Evolutionary conservation across 2,113 vertebrate species (phyloP).

Genomic region (Microcebus tavaratra): DNA sequence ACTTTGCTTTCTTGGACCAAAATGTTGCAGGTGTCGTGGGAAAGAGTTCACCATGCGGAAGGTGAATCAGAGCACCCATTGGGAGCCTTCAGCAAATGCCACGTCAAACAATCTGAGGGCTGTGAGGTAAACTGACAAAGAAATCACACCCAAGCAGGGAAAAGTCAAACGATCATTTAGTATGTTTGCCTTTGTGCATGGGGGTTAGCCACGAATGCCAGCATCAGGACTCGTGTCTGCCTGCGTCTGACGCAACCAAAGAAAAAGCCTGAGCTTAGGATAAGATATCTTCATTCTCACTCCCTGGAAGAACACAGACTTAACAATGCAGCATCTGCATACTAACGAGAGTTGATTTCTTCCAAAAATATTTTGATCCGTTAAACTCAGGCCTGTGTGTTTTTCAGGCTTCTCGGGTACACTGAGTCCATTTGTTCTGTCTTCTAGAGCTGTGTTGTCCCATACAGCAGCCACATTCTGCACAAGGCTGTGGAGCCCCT

Average conservation of each 20-base stretch:
- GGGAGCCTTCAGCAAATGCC: constrained; percentile 17
- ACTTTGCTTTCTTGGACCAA: not conserved
- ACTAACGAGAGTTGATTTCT: constrained; percentile 2
- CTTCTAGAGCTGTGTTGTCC: not conserved
- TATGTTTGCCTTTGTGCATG: not conserved
- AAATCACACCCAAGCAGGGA: not conserved
- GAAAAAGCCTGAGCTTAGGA: not conserved
- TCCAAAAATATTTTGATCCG: not conserved
- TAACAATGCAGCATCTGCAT: not conserved
- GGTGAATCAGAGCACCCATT: not conserved
- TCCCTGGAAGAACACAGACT: not conserved
- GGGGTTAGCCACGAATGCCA: not conserved
- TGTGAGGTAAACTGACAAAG: not conserved
- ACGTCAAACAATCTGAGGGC: fast-evolving
- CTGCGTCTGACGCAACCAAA: not conserved
- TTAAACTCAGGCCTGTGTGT: not conserved
- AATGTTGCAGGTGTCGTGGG: not conserved
- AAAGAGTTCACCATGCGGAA: not conserved
- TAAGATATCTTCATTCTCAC: not conserved
- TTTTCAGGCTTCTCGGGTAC: not conserved
- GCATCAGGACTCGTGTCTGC: not conserved
- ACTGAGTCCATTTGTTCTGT: not conserved
- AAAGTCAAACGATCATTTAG: not conserved
- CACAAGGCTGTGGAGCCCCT: not conserved
- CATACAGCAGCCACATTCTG: fast-evolving